Base-by-base conservation (phyloP, 2,888 invertebrate species). In the Stegana nigrithorax region DNA sequence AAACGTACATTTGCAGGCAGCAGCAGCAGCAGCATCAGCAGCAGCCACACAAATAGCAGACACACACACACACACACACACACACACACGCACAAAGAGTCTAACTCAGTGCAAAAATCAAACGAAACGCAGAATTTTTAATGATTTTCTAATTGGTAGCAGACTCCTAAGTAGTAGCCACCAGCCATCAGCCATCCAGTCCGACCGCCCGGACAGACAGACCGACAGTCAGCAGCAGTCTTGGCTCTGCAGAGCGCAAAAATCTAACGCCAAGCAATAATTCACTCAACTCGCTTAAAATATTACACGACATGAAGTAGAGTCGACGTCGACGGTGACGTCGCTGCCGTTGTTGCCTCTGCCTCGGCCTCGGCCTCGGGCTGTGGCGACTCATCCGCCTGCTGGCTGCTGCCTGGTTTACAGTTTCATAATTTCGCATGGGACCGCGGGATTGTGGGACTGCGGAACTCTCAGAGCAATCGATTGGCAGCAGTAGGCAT, bases 71-170 rank as follows among this genome's bases (percentile, higher is more conserved):
- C n/a, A n/a, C n/a, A n/a, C n/a, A n/a, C n/a, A n/a, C n/a, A n/a
- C n/a, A n/a, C n/a, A n/a, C n/a, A n/a, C n/a, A n/a, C n/a, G n/a
- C n/a, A n/a, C n/a, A n/a, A n/a, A n/a, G n/a, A n/a, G n/a, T n/a
- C n/a, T n/a, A n/a, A n/a, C n/a, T n/a, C n/a, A n/a, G n/a, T n/a
- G n/a, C n/a, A n/a, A 36, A 47, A 47, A 55, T 55, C 53, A 55
- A 55, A 55, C 21, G 32, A 53, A 53, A 53, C 36, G 36, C 36
- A 32, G 19, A 55, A 55, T 21, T 55, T 55, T 55, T 36, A 55
- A 55, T 55, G 32, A 55, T 36, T 55, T 55, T 55, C 53, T 55
- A 55, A 55, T 55, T 55, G 21, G 53, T n/a, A 39, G 5, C n/a
- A 14, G 39, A 5, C n/a, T 39, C 2, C 39, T 2, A 32, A 39